Conservation (phyloP, 2,113 vertebrate genomes). For the Amazona vittata region DNA sequence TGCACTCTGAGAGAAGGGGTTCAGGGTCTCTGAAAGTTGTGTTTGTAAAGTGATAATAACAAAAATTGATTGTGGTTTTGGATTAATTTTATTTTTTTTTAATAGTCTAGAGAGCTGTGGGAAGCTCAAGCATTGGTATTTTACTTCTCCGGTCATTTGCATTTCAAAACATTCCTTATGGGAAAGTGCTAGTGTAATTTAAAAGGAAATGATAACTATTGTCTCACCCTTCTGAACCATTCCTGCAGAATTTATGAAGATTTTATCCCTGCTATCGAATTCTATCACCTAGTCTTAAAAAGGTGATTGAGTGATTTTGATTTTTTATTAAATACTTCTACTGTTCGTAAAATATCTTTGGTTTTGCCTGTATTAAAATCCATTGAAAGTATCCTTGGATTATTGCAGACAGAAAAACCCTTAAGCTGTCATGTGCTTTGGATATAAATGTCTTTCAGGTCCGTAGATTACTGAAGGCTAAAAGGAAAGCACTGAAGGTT, state of each 20-base stretch:
- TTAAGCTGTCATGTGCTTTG: neutral
- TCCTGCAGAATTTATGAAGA: slow-evolving; percentile 6
- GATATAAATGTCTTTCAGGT: slow-evolving; percentile 7
- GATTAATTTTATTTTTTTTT: neutral
- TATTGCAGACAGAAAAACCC: neutral
- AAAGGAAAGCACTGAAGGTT: neutral
- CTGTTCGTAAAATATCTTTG: neutral
- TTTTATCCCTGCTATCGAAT: neutral
- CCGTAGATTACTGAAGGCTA: neutral
- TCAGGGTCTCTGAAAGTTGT: neutral
- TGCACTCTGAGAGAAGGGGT: neutral
- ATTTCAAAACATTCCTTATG: neutral
- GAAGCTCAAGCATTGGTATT: neutral
- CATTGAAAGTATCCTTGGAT: neutral
- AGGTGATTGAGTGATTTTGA: neutral
- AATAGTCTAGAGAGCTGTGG: neutral
- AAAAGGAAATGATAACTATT: neutral
- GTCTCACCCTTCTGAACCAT: neutral
- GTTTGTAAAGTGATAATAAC: neutral
- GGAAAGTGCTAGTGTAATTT: slow-evolving; percentile 8
- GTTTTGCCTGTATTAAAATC: slow-evolving; percentile 30
- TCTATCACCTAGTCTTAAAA: slow-evolving; percentile 21
- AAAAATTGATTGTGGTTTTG: neutral
- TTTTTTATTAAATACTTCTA: slow-evolving; percentile 33
- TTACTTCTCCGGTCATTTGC: neutral